Evolutionary conservation across 2,113 vertebrate genomes (phyloP).

Genomic region (Pygoscelis antarcticus): DNA sequence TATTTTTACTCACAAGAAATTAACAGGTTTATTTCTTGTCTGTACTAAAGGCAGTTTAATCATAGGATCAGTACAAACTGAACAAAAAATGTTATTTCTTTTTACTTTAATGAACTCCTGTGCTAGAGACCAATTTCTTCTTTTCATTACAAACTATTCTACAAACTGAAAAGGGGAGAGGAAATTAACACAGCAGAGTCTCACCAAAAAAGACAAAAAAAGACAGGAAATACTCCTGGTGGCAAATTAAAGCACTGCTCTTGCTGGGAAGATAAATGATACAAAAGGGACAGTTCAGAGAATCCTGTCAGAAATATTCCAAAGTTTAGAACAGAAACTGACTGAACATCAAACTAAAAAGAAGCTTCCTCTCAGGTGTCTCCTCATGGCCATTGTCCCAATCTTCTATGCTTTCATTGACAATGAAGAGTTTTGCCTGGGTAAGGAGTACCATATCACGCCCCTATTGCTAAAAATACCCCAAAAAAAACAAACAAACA

Average conservation of each 20-base stretch:
- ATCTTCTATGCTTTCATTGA: not conserved
- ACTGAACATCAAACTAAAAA: not conserved
- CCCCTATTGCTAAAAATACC: not conserved
- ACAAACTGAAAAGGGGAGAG: not conserved
- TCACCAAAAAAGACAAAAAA: not conserved
- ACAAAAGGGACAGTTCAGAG: not conserved
- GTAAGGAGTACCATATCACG: not conserved
- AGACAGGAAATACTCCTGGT: not conserved
- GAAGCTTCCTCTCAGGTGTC: not conserved
- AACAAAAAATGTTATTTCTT: not conserved
- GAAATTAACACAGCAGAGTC: slow-evolving; percentile 13
- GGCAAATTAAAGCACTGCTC: slow-evolving; percentile 16
- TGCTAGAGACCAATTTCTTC: not conserved
- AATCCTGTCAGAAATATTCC: slow-evolving; percentile 1
- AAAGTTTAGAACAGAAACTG: not conserved
- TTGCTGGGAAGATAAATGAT: slow-evolving; percentile 19
- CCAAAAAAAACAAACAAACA: not conserved
- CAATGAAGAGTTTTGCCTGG: not conserved
- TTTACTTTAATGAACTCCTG: not conserved
- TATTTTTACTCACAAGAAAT: not conserved
- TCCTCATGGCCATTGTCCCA: not conserved
- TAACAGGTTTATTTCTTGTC: not conserved
- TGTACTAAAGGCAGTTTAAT: not conserved
- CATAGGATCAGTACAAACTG: not conserved
- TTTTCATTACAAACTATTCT: not conserved